Base-by-base conservation (phyloP, 2,113 vertebrate genomes). In the Poeciliopsis turrubarensis region DNA sequence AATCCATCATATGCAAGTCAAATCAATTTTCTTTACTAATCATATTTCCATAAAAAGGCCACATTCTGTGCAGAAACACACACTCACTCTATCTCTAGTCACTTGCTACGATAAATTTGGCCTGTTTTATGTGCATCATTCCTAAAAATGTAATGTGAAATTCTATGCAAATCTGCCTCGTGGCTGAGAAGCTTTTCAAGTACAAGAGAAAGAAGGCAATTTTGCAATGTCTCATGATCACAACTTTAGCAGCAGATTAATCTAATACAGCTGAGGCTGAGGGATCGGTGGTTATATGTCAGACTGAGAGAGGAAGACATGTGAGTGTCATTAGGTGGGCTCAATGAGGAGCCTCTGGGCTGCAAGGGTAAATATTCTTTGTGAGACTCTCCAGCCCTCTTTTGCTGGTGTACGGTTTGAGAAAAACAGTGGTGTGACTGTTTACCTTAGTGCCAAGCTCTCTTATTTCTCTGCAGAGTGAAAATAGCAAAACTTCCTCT, bases 261-360 rank as follows among this genome's bases (percentile, higher is more conserved):
- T 84, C 74, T 79, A 85, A 86, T 62, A 88, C 63, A 79, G 82
- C 80, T 47, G 72, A n/a, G 54, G 71, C 80, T 73, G 67, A 81
- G 37, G 80, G 81, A 75, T 81, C 14, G 77, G 78, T 80, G 80
- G 80, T 80, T 86, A 37, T 70, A 73, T 82, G 81, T 82, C 65
- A 70, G 75, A 82, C 64, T 68, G 34, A 65, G 65, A 84, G 75
- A 77, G 34, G 63, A 37, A 87, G 71, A 86, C 89, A 92, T 90
- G 89, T 90, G 89, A 91, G 86, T 68, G 71, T 91, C 86, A 89
- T 91, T 89, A 87, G 70, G 70, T 82, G 73, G 65, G 60, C 71
- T 79, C 68, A 68, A 60, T 37, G 47, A 88, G 41, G 41, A 78
- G 72, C 75, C 79, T 39, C 67, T 75, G 72, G 79, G 79, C 73